Percentiles rank a stretch among this genome's conserved stretches.
These are phyloP conservation scores for Anoplopoma fimbria DNA, from an alignment of 2,113 vertebrate genomes.

Conservation along the genomic window DNA sequence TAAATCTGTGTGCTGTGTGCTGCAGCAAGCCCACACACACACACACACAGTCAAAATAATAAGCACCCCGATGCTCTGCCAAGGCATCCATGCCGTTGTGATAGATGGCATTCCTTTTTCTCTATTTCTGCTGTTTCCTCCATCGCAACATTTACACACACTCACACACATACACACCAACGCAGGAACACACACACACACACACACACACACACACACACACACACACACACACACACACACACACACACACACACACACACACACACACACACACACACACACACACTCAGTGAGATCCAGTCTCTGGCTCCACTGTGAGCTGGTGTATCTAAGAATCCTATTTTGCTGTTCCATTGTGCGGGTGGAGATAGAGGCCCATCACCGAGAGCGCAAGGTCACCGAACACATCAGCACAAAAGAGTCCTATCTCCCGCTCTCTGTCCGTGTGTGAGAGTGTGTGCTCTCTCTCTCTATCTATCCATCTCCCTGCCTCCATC, in stretches of 20 bases:
- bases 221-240: slow-evolving; percentile 27
- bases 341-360: slow-evolving; percentile 77
- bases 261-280: slow-evolving; percentile 28
- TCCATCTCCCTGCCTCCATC: slow-evolving; percentile 32
- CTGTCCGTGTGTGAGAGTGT: slow-evolving; percentile 53
- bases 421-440: slow-evolving; percentile 70
- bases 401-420: slow-evolving; percentile 75
- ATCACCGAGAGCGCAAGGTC: slow-evolving; percentile 79
- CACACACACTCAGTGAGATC: slow-evolving; percentile 63
- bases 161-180: slow-evolving; percentile 30
- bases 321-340: slow-evolving; percentile 78
- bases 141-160: slow-evolving; percentile 30
- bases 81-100: slow-evolving; percentile 67
- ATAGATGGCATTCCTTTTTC: slow-evolving; percentile 70
- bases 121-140: slow-evolving; percentile 59
- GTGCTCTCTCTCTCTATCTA: slow-evolving; percentile 52
- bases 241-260: slow-evolving; percentile 29
- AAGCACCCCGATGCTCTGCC: slow-evolving; percentile 62
- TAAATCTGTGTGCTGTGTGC: slow-evolving; percentile 33
- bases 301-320: slow-evolving; percentile 57
- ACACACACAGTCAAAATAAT: slow-evolving; percentile 58
- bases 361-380: slow-evolving; percentile 72
- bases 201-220: slow-evolving; percentile 37
- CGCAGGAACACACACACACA: slow-evolving; percentile 30
- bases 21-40: slow-evolving; percentile 63